Conservation (phyloP, 1,140 invertebrate genomes). For the Papilio dardanus region DNA sequence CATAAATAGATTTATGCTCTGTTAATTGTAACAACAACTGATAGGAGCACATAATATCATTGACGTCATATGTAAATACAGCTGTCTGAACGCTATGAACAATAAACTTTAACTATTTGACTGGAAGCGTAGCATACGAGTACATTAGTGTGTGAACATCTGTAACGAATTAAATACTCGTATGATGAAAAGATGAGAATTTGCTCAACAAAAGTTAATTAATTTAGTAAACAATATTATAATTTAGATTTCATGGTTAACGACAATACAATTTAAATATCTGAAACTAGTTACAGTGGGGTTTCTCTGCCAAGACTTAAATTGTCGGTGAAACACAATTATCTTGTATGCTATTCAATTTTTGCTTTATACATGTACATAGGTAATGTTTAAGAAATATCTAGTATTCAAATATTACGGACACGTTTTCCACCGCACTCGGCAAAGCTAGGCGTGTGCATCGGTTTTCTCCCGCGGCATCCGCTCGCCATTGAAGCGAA, state of each 20-base stretch:
- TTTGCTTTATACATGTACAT: background rate
- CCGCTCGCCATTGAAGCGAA: slow-evolving; percentile 16
- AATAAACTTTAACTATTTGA: slow-evolving; percentile 17
- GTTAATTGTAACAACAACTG: slow-evolving; percentile 15
- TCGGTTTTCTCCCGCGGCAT: slow-evolving; percentile 34
- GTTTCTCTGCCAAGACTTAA: too few species aligned
- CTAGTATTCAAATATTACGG: slow-evolving; percentile 24
- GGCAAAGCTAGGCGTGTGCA: background rate
- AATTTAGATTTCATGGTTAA: too few species aligned
- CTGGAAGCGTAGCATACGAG: background rate
- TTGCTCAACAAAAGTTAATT: too few species aligned
- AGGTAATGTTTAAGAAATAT: background rate
- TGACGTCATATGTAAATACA: slow-evolving; percentile 35
- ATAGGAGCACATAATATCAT: background rate
- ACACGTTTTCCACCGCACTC: slow-evolving; percentile 12
- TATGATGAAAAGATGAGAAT: too few species aligned
- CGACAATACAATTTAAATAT: too few species aligned
- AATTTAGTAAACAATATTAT: too few species aligned
- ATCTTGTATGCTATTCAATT: background rate
- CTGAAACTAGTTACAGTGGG: too few species aligned
- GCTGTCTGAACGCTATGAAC: slow-evolving; percentile 7
- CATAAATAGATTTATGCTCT: slow-evolving; percentile 30
- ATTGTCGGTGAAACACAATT: too few species aligned
- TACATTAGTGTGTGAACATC: background rate
- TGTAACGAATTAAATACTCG: too few species aligned